These are phyloP conservation scores for Probosciger aterrimus DNA, from an alignment of 2,113 vertebrate genomes.

Conservation along the genomic window DNA sequence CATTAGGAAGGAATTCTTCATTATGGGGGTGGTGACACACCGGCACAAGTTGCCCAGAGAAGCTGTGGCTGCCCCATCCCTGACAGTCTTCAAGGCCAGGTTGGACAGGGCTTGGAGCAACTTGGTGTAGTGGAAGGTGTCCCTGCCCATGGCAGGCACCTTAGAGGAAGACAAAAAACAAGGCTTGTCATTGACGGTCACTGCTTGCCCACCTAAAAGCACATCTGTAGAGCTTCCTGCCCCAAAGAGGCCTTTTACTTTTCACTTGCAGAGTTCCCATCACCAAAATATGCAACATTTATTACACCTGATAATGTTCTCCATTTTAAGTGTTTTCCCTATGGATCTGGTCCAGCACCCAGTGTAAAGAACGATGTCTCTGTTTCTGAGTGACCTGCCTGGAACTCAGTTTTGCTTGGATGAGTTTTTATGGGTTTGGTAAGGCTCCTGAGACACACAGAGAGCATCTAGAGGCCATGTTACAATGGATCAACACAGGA, in stretches of 20 bases:
- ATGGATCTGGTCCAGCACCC: neutral
- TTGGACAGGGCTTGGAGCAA: neutral
- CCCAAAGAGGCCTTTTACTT: neutral
- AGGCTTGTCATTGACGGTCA: neutral
- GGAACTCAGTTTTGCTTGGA: neutral
- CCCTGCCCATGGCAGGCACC: neutral
- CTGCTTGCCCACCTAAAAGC: neutral
- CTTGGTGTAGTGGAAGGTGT: neutral
- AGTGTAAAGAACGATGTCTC: neutral
- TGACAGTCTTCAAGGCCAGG: neutral
- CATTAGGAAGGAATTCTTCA: neutral
- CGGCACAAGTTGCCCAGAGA: neutral
- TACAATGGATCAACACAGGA: neutral
- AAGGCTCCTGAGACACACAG: neutral
- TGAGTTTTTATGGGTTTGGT: neutral
- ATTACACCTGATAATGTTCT: neutral
- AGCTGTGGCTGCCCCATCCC: neutral
- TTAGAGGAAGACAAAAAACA: neutral
- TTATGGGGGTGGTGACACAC: neutral
- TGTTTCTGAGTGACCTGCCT: neutral
- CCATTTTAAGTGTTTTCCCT: neutral
- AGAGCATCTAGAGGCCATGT: neutral
- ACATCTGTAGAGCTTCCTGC: neutral
- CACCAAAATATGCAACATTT: fast-evolving
- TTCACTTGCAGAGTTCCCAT: neutral